These are phyloP conservation scores for Epistrophella euchroma DNA, from an alignment of 2,888 invertebrate genomes.

Conservation along the genomic window DNA sequence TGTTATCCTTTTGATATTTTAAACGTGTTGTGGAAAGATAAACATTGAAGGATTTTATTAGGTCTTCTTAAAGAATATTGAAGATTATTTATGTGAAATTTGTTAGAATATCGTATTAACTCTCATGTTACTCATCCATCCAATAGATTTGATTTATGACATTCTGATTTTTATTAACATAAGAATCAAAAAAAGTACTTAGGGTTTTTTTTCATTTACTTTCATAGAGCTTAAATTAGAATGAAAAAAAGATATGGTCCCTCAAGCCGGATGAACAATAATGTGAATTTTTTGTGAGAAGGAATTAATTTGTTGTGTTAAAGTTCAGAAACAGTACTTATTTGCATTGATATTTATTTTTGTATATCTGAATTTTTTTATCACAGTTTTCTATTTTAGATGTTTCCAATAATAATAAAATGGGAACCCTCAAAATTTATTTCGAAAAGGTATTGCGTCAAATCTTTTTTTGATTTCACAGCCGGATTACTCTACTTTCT, in stretches of 20 bases:
- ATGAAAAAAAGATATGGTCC: not conserved
- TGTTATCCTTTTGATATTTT: not conserved
- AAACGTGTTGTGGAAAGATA: slow-evolving; percentile 1
- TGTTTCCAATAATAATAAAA: no score
- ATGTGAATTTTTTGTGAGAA: not conserved
- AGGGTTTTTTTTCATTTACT: not conserved
- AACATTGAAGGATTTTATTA: slow-evolving; percentile 2
- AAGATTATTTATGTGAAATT: not conserved
- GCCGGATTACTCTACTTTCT: no score
- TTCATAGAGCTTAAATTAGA: not conserved
- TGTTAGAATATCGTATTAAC: not conserved
- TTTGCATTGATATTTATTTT: no score
- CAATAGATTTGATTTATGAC: not conserved
- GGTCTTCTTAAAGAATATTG: not conserved
- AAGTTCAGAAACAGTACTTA: no score
- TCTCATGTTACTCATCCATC: not conserved
- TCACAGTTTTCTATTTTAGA: no score
- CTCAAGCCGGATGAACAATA: not conserved
- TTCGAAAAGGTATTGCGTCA: no score
- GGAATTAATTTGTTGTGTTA: not conserved
- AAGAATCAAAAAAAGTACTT: not conserved
- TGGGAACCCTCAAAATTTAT: no score
- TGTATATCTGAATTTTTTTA: no score
- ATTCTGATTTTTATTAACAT: not conserved
- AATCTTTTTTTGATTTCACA: no score